Conservation (phyloP, 2,797 vertebrate genomes). For the Emydoidea blandingii region DNA sequence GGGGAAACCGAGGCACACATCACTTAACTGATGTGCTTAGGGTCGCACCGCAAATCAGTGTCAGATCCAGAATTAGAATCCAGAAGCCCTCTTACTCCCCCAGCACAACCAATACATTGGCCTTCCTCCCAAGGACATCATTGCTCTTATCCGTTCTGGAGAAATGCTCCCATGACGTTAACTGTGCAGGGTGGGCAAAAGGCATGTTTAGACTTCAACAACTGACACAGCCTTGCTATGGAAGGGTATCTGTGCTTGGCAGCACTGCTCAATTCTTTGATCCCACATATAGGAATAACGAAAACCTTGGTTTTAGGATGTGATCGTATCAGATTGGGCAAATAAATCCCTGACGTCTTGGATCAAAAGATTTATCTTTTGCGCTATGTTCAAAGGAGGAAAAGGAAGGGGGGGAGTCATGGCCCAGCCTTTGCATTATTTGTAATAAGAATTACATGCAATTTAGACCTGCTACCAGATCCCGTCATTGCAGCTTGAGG, state of each 20-base stretch:
- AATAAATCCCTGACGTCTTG: background rate
- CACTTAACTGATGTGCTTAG: background rate
- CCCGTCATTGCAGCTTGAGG: fast-evolving
- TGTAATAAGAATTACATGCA: fast-evolving
- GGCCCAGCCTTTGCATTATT: background rate
- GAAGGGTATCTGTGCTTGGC: background rate
- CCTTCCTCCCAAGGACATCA: background rate
- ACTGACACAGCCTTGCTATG: background rate
- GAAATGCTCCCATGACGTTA: background rate
- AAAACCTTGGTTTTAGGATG: background rate
- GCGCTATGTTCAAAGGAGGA: background rate
- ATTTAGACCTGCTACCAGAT: background rate
- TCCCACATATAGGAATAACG: background rate
- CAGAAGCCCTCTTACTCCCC: fast-evolving
- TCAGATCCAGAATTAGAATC: background rate
- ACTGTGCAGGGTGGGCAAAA: background rate
- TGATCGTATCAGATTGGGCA: background rate
- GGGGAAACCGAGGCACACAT: background rate
- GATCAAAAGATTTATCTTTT: background rate
- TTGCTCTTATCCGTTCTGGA: background rate
- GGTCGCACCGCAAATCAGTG: background rate
- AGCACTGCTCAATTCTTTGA: background rate
- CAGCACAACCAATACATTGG: background rate
- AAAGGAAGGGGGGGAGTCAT: background rate
- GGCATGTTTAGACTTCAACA: fast-evolving